Conservation (phyloP, 23 tunicate species). For the Halocynthia aurantium region DNA sequence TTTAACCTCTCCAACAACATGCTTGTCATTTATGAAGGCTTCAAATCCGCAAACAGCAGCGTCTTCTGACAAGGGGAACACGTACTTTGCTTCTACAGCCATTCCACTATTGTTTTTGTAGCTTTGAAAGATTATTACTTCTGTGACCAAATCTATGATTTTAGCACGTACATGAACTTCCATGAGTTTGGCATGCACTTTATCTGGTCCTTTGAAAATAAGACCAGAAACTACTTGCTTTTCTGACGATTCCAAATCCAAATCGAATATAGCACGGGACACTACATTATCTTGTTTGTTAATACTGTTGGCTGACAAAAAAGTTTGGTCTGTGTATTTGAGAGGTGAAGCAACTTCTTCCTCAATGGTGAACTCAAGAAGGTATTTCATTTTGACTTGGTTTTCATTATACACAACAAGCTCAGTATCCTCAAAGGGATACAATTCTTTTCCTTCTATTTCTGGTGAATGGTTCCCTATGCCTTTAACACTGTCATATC, state of each 20-base stretch:
- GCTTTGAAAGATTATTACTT: conserved; percentile 51
- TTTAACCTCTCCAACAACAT: conserved; percentile 81
- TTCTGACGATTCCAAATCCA: not conserved
- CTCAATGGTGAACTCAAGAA: conserved; percentile 51
- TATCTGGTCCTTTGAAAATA: not conserved
- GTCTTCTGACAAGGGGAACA: conserved; percentile 60
- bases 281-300: not conserved
- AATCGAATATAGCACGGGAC: not conserved
- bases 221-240: conserved; percentile 31
- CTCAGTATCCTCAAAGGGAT: conserved; percentile 35
- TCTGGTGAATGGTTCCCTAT: conserved; percentile 5
- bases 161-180: conserved; percentile 72
- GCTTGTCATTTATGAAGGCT: conserved; percentile 83
- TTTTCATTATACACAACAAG: conserved; percentile 43
- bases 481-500: conserved; percentile 56
- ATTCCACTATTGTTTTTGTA: conserved; percentile 36
- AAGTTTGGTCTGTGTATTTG: not conserved
- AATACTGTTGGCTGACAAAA: no score
- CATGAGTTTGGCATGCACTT: conserved; percentile 25
- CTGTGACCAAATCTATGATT: conserved; percentile 65
- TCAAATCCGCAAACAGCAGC: conserved; percentile 92
- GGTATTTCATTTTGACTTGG: conserved; percentile 57
- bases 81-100: conserved; percentile 75
- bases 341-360: conserved; percentile 12
- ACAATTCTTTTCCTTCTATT: not conserved